phyloP scores from a whole-genome alignment of 2,888 invertebrate genomes.

The Nemapogon koenigi region DNA sequence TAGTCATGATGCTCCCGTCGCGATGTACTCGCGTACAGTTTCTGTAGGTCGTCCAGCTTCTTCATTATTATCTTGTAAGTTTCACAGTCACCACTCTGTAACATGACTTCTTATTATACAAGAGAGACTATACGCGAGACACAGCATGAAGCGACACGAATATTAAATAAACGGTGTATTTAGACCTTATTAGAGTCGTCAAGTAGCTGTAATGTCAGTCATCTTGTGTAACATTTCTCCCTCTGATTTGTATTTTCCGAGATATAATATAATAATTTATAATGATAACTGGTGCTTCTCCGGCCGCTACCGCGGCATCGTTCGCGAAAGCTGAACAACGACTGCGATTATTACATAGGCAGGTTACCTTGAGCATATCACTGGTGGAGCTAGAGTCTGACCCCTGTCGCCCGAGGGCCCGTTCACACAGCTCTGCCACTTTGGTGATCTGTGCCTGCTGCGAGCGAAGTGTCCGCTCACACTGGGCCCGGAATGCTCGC shows the following conservation, averaged over 20 bases:
- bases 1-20: conserved; percentile 15
- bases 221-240: too few species aligned
- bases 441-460: conserved; percentile 38
- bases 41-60: conserved; percentile 44
- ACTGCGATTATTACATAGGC: too few species aligned
- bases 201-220: too few species aligned
- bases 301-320: too few species aligned
- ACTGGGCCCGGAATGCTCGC: conserved; percentile 32
- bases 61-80: conserved; percentile 53
- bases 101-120: background rate
- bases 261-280: too few species aligned
- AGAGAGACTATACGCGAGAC: background rate
- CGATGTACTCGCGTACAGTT: conserved; percentile 24
- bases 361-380: too few species aligned
- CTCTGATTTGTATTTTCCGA: too few species aligned
- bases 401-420: conserved; percentile 24
- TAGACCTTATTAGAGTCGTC: too few species aligned
- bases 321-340: too few species aligned
- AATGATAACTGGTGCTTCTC: too few species aligned
- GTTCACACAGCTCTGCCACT: conserved; percentile 40
- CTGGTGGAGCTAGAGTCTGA: conserved; percentile 18
- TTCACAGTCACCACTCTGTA: conserved; percentile 38
- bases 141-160: too few species aligned
- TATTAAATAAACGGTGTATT: too few species aligned
- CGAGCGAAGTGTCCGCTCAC: conserved; percentile 35